phyloP scores from a whole-genome alignment of 2,797 vertebrate genomes.

The Pangasius macronema region DNA sequence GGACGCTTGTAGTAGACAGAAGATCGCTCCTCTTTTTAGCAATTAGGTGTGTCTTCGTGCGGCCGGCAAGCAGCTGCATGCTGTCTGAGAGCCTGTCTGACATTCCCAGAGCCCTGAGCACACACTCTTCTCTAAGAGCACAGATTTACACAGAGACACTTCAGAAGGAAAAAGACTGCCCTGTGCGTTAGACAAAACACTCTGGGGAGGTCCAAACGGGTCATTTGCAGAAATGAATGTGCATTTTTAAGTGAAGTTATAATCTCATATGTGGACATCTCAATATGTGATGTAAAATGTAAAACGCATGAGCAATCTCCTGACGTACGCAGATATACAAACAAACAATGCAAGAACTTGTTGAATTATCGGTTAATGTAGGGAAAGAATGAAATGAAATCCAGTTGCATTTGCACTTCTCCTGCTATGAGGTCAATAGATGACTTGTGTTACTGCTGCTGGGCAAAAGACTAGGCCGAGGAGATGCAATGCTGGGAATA shows the following conservation, averaged over 20 bases:
- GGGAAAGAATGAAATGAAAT: background rate
- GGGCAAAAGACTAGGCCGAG: slow-evolving; percentile 60
- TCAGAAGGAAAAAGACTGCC: slow-evolving; percentile 34
- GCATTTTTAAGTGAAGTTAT: background rate
- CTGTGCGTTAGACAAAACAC: slow-evolving; percentile 36
- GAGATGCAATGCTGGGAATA: slow-evolving; percentile 70
- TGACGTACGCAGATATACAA: background rate
- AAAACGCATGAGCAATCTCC: background rate
- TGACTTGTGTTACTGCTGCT: slow-evolving; percentile 51
- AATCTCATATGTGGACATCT: background rate
- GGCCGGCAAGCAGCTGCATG: slow-evolving; percentile 51
- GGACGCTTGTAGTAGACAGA: too few species aligned
- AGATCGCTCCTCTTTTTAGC: too few species aligned
- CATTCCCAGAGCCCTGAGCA: slow-evolving; percentile 52
- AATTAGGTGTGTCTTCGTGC: too few species aligned
- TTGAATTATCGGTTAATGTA: too few species aligned
- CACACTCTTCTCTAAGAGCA: slow-evolving; percentile 49
- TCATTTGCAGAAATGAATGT: slow-evolving; percentile 23
- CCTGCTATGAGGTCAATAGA: slow-evolving; percentile 20
- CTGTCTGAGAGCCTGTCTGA: slow-evolving; percentile 50
- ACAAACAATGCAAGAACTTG: background rate
- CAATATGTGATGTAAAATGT: background rate
- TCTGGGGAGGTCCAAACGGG: slow-evolving; percentile 43
- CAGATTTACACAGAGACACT: slow-evolving; percentile 57
- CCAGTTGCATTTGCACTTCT: background rate